Evolutionary conservation across 2,797 vertebrate genomes (phyloP).

Genomic region (Cossypha dichroa): DNA sequence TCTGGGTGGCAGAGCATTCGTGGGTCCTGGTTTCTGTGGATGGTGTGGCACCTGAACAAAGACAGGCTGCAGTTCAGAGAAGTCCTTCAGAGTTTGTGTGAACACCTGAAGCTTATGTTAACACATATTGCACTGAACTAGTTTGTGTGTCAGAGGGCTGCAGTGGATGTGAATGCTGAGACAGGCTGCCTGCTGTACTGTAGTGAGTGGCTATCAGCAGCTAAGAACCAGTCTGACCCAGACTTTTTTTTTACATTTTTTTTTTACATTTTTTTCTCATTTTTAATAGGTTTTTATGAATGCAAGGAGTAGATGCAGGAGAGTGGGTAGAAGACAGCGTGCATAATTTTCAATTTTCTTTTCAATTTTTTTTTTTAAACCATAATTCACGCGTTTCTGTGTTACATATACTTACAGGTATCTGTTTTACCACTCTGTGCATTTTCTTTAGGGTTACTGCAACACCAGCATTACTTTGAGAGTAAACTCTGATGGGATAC

Average conservation of each 20-base stretch:
- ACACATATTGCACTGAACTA: too few relatives aligned
- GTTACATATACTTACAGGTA: not conserved
- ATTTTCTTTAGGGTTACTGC: not conserved
- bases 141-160: too few relatives aligned
- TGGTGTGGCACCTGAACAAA: not conserved
- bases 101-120: too few relatives aligned
- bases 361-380: not conserved
- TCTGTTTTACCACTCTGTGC: not conserved
- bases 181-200: rapidly evolving
- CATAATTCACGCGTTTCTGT: not conserved
- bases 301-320: not conserved
- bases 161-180: not conserved
- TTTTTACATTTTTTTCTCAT: not conserved
- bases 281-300: not conserved
- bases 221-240: not conserved
- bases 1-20: not conserved
- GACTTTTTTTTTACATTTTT: too few relatives aligned
- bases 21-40: rapidly evolving
- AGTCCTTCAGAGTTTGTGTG: not conserved
- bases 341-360: not conserved
- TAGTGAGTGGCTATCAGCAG: not conserved
- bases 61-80: not conserved
- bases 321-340: not conserved
- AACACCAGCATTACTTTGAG: not conserved
- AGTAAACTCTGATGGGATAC: not conserved